These are phyloP conservation scores for Apantesis nais DNA, from an alignment of 2,888 invertebrate species.

Conservation along the genomic window DNA sequence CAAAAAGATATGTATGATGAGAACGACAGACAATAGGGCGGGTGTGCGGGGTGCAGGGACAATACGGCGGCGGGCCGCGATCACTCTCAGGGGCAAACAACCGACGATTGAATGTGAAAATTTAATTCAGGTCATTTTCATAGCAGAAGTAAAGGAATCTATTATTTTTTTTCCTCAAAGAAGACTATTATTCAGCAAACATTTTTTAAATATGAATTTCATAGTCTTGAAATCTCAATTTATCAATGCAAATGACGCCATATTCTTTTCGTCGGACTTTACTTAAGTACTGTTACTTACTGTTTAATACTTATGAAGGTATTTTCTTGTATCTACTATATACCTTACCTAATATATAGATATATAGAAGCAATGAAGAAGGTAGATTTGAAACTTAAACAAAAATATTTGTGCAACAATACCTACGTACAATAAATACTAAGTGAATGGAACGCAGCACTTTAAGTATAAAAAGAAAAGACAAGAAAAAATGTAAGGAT, in stretches of 20 bases:
- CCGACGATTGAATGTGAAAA: constrained; percentile 83
- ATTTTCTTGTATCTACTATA: constrained; percentile 5
- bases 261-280: constrained; percentile 30
- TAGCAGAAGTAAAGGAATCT: constrained; percentile 70
- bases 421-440: not conserved
- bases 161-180: constrained; percentile 76
- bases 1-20: constrained; percentile 64
- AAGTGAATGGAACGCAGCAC: too few species aligned
- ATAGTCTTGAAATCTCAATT: constrained; percentile 40
- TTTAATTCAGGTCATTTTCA: constrained; percentile 82
- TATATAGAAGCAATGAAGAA: not conserved
- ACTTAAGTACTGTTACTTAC: constrained; percentile 24
- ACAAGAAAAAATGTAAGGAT: too few species aligned
- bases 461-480: too few species aligned
- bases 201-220: constrained; percentile 58
- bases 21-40: constrained; percentile 54
- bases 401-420: not conserved
- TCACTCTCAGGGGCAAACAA: constrained; percentile 77
- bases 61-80: constrained; percentile 60
- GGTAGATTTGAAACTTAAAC: not conserved
- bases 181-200: constrained; percentile 69
- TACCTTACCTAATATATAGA: not conserved
- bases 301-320: constrained; percentile 51
- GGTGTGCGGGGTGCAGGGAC: constrained; percentile 32
- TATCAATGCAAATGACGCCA: constrained; percentile 55